A percentile compares a stretch with the other conserved stretches of the same genome.
These are phyloP conservation scores for Phaenicophaeus curvirostris DNA, from an alignment of 2,797 vertebrate genomes.

Conservation along the genomic window DNA sequence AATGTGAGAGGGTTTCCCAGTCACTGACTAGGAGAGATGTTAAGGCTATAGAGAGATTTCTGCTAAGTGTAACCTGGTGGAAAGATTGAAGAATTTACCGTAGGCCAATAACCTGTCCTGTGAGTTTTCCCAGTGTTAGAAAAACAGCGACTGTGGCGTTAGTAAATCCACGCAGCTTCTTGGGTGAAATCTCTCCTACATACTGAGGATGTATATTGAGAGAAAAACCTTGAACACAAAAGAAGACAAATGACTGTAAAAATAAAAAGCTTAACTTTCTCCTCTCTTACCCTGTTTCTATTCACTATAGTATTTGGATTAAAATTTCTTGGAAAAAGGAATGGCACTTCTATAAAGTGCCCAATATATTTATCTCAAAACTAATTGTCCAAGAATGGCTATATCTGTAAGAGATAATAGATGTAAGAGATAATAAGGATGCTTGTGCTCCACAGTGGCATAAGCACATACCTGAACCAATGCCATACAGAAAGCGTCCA, in stretches of 20 bases:
- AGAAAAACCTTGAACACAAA: constrained; percentile 55
- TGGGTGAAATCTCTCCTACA: constrained; percentile 91
- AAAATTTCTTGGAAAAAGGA: neutral
- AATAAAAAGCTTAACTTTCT: neutral
- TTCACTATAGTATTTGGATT: neutral
- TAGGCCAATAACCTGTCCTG: constrained; percentile 89
- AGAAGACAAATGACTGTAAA: neutral
- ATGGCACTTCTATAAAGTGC: neutral
- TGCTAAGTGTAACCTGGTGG: neutral
- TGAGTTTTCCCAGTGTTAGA: constrained; percentile 85
- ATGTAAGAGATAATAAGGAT: neutral
- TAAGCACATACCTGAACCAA: constrained; percentile 83
- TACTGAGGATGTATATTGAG: constrained; percentile 89
- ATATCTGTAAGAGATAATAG: neutral
- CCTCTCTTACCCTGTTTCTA: neutral
- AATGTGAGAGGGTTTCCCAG: neutral
- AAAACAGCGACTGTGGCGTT: constrained; percentile 87
- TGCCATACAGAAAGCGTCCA: constrained; percentile 86
- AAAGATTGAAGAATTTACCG: constrained; percentile 73
- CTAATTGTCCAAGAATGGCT: neutral
- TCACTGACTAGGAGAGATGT: neutral
- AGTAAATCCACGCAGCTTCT: constrained; percentile 86
- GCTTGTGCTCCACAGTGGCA: neutral
- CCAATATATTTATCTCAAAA: neutral
- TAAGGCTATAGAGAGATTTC: neutral